Evolutionary conservation across 2,113 vertebrate genomes (phyloP).

Genomic region (Lamprotornis superbus): DNA sequence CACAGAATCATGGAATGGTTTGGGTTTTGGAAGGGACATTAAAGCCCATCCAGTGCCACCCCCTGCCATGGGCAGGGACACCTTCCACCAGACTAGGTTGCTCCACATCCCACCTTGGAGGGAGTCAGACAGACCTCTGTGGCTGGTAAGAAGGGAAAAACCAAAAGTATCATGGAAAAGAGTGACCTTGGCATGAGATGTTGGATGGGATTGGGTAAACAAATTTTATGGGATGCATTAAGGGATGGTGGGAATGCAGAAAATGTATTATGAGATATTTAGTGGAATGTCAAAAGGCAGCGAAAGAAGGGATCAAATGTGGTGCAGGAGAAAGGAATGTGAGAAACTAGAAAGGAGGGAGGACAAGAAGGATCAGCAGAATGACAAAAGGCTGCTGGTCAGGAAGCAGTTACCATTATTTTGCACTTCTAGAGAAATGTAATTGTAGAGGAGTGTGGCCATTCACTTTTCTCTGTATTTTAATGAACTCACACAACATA

Average conservation of each 20-base stretch:
- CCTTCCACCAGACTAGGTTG: fast-evolving
- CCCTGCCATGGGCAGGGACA: neutral
- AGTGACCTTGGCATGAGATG: neutral
- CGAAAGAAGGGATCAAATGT: neutral
- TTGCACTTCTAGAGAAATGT: neutral
- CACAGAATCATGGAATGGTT: fast-evolving
- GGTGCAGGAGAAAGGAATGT: neutral
- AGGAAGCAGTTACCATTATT: neutral
- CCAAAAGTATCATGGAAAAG: neutral
- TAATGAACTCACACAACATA: neutral
- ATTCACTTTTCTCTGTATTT: neutral
- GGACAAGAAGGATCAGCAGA: neutral
- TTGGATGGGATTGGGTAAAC: neutral
- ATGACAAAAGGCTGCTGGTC: neutral
- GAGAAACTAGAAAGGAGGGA: neutral
- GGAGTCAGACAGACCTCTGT: neutral
- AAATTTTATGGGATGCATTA: fast-evolving
- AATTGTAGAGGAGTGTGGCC: neutral
- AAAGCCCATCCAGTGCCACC: neutral
- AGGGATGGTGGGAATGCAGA: neutral
- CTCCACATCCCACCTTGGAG: neutral
- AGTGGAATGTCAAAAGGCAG: fast-evolving
- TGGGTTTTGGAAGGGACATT: neutral
- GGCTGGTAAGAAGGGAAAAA: neutral
- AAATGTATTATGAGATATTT: neutral